These are phyloP conservation scores for Coelinius sp. DNA, from an alignment of 2,888 invertebrate species.

Conservation along the genomic window DNA sequence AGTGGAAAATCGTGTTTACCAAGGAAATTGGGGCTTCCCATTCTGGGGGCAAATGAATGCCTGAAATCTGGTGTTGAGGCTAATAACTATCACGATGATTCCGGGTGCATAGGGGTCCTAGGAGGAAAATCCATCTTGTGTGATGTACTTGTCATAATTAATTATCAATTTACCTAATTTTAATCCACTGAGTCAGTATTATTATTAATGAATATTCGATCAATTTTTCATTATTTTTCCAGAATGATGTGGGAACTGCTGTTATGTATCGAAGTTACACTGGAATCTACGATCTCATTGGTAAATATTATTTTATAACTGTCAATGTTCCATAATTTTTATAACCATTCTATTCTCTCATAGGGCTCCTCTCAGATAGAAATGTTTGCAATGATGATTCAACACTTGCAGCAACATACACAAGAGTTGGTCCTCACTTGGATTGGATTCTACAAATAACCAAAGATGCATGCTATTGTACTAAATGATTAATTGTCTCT, in stretches of 20 bases:
- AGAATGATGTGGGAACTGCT: conserved; percentile 75
- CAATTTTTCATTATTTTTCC: conserved; percentile 48
- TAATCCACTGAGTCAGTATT: no score
- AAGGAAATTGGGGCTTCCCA: conserved; percentile 73
- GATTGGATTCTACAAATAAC: conserved; percentile 75
- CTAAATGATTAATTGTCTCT: conserved; percentile 53
- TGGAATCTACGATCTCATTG: conserved; percentile 73
- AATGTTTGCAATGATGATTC: conserved; percentile 71
- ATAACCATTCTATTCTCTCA: neutral
- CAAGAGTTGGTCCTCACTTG: conserved; percentile 72
- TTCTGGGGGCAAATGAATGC: conserved; percentile 71
- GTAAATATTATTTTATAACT: conserved; percentile 55
- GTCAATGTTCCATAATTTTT: neutral
- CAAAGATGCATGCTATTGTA: conserved; percentile 74
- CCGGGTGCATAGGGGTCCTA: conserved; percentile 74
- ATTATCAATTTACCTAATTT: no score
- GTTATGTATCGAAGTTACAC: conserved; percentile 72
- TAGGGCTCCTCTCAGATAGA: conserved; percentile 72
- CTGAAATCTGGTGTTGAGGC: conserved; percentile 64
- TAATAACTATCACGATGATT: conserved; percentile 70
- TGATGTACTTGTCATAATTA: conserved; percentile 67
- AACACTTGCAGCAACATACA: conserved; percentile 71
- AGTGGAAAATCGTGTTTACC: conserved; percentile 70
- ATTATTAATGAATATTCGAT: no score
- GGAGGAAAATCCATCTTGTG: conserved; percentile 72